Conservation (phyloP, 2,113 vertebrate species). For the Corapipo altera region DNA sequence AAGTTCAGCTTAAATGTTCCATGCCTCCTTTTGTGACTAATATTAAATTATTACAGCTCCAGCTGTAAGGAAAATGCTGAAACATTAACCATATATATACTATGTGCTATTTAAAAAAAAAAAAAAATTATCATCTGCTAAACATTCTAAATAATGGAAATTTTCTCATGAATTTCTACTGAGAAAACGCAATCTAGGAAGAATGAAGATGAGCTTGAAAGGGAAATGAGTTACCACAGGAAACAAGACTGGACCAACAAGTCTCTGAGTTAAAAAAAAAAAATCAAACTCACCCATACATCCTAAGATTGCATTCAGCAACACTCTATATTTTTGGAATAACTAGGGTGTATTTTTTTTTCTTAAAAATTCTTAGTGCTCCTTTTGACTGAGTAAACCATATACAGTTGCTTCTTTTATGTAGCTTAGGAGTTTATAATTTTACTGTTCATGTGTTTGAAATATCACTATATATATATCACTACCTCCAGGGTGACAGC, state of each 20-base stretch:
- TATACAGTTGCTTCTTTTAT: background rate
- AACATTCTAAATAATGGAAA: background rate
- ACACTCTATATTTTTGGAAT: background rate
- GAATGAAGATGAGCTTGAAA: background rate
- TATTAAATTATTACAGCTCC: constrained; percentile 7
- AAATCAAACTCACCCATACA: background rate
- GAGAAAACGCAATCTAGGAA: background rate
- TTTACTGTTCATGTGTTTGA: background rate
- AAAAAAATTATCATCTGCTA: background rate
- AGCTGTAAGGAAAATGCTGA: background rate
- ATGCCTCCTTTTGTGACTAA: background rate
- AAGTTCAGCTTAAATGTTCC: constrained; percentile 26
- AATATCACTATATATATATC: background rate
- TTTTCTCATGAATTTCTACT: background rate
- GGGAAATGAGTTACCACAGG: background rate
- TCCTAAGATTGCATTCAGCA: background rate
- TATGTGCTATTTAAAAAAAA: background rate
- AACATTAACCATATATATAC: background rate
- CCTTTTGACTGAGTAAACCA: background rate
- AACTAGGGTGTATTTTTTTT: background rate
- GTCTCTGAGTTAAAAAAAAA: background rate
- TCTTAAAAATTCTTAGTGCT: background rate
- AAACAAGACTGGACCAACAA: background rate
- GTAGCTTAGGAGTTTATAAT: background rate
- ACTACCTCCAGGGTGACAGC: background rate